Evolutionary conservation across 2,888 invertebrate species (phyloP).

Genomic region (Entomobrya multifasciata): DNA sequence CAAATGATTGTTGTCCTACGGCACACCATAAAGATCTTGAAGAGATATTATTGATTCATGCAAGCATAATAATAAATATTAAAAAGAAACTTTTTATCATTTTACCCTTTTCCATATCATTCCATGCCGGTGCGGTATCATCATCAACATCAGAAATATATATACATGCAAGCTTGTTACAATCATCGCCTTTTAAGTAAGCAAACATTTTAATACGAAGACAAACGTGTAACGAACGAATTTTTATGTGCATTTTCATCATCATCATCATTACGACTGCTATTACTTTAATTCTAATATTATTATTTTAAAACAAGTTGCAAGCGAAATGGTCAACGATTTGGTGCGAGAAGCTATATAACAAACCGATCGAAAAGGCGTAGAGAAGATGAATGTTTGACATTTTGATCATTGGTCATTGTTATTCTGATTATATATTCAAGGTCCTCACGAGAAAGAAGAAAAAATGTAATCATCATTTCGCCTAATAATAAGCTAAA

Average conservation of each 20-base stretch:
- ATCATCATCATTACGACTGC: background rate
- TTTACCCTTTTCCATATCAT: too few species aligned
- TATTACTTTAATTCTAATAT: conserved; percentile 4
- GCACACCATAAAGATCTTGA: conserved; percentile 27
- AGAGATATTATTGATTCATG: conserved; percentile 54
- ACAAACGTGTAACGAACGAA: background rate
- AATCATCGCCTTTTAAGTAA: conserved; percentile 17
- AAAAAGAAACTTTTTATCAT: background rate
- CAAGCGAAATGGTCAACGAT: too few species aligned
- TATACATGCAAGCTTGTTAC: too few species aligned
- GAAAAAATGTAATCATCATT: conserved; percentile 36
- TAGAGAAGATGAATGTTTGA: conserved; percentile 75
- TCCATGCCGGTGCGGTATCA: background rate
- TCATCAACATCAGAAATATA: too few species aligned
- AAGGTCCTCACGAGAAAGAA: conserved; percentile 74
- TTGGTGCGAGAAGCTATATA: background rate
- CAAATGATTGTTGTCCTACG: conserved; percentile 20
- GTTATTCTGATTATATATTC: conserved; percentile 78
- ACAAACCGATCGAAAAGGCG: conserved; percentile 2
- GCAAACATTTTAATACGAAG: conserved; percentile 19
- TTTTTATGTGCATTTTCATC: background rate
- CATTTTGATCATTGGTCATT: conserved; percentile 78
- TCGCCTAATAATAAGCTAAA: too few species aligned
- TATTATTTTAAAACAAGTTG: conserved; percentile 22
- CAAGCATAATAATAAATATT: conserved; percentile 20